Percentiles rank a stretch among this genome's conserved stretches.
Conservation (phyloP, 2,797 vertebrate species). For the Rhabdophis nuchalis region DNA sequence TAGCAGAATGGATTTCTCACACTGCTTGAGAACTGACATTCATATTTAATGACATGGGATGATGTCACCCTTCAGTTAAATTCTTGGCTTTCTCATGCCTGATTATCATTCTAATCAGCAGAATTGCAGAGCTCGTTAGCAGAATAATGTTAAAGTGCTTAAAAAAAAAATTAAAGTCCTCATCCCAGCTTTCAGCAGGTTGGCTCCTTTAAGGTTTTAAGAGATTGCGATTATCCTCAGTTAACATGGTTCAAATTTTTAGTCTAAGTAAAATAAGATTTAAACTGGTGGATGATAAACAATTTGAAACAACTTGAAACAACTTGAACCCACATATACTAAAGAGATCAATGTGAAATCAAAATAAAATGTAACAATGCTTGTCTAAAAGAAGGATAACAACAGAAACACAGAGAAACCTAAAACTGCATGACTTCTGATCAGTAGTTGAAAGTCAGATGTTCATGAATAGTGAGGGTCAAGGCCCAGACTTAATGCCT, state of each 20-base stretch:
- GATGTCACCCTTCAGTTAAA: conserved; percentile 21
- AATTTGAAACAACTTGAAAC: not conserved
- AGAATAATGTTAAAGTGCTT: conserved; percentile 7
- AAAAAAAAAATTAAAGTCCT: not conserved
- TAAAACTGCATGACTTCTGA: conserved; percentile 33
- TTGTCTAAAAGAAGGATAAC: not conserved
- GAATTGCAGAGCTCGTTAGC: not conserved
- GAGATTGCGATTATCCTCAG: not conserved
- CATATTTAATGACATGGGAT: conserved; percentile 25
- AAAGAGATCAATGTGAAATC: not conserved
- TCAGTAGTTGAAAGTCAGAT: conserved; percentile 25
- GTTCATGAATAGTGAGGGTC: conserved; percentile 8
- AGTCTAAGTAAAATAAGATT: not conserved
- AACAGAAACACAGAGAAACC: conserved; percentile 11
- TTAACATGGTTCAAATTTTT: not conserved
- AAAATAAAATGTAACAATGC: not conserved
- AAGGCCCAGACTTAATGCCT: conserved; percentile 15
- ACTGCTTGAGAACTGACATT: conserved; percentile 18
- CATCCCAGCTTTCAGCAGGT: not conserved
- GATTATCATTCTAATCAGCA: conserved; percentile 9
- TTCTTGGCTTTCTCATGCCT: conserved; percentile 8
- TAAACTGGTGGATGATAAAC: not conserved
- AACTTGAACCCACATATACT: not conserved
- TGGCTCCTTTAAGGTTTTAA: not conserved
- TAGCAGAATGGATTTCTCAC: conserved; percentile 11